A percentile compares a stretch with the other conserved stretches of the same genome.
phyloP scores from a whole-genome alignment of 2,888 invertebrate genomes.

The Halictus quadricinctus region DNA sequence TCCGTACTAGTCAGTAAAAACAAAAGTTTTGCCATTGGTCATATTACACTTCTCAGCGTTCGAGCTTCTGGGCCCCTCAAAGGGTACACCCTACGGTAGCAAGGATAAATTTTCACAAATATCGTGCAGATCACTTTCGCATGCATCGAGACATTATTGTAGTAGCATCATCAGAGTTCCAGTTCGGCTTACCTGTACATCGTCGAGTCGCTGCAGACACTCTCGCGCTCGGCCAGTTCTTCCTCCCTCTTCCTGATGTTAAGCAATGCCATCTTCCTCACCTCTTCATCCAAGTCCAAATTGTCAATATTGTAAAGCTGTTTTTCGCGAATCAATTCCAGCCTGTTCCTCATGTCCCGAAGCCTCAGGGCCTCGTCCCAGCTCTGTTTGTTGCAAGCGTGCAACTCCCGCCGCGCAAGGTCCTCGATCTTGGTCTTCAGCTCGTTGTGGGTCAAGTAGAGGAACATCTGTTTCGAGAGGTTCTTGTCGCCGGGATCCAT shows the following conservation, averaged over 20 bases:
- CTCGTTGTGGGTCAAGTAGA: conserved; percentile 75
- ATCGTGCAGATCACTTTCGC: not conserved
- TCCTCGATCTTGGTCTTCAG: conserved; percentile 75
- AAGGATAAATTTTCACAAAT: too few relatives aligned
- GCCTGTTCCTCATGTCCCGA: conserved; percentile 77
- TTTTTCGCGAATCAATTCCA: conserved; percentile 75
- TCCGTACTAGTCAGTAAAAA: too few relatives aligned
- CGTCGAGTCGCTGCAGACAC: conserved; percentile 68
- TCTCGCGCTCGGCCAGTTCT: conserved; percentile 69
- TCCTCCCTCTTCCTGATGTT: conserved; percentile 70
- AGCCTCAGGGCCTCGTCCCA: conserved; percentile 79
- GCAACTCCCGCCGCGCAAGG: conserved; percentile 71
- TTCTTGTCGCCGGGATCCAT: conserved; percentile 69
- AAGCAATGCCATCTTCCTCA: conserved; percentile 66
- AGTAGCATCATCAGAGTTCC: not conserved
- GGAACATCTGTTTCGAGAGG: conserved; percentile 73
- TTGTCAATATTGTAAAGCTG: conserved; percentile 73
- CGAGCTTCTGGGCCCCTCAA: not conserved
- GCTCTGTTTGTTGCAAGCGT: conserved; percentile 73
- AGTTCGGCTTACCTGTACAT: conserved; percentile 73
- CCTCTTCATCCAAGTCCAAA: conserved; percentile 70
- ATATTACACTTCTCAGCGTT: too few relatives aligned
- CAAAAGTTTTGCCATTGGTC: too few relatives aligned
- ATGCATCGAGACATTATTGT: not conserved
- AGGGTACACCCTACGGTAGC: not conserved